A percentile compares a stretch with the other conserved stretches of the same genome.
Conservation (phyloP, 1,140 invertebrate genomes). For the Euschistus heros region DNA sequence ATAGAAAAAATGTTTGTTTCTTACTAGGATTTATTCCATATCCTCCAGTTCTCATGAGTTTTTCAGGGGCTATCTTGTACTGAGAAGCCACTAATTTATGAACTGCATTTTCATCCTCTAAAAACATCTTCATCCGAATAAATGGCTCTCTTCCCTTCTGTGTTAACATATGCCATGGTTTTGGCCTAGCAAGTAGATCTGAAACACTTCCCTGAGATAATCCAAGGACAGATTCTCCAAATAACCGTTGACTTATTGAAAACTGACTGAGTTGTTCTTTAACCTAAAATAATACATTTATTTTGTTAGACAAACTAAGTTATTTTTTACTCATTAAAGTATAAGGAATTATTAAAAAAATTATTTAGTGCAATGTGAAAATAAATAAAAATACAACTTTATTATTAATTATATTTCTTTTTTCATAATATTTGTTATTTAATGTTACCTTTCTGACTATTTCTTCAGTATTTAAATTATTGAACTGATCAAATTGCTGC, state of each 20-base stretch:
- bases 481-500: conserved; percentile 97
- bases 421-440: not conserved
- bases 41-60: conserved; percentile 86
- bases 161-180: conserved; percentile 95
- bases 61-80: conserved; percentile 94
- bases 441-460: conserved; percentile 78
- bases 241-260: conserved; percentile 95
- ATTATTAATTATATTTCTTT: not conserved
- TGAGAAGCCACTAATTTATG: conserved; percentile 93
- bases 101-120: conserved; percentile 93
- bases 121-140: conserved; percentile 96
- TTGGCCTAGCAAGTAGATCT: conserved; percentile 85
- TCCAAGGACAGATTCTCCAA: conserved; percentile 94
- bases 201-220: conserved; percentile 93
- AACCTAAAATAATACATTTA: conserved; percentile 42
- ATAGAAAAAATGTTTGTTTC: conserved; percentile 33
- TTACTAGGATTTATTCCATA: conserved; percentile 75
- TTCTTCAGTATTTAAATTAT: conserved; percentile 96
- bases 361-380: too few relatives aligned
- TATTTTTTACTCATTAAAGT: not conserved
- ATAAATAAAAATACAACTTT: not conserved
- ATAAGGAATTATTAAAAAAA: too few relatives aligned
- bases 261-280: conserved; percentile 97
- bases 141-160: conserved; percentile 89
- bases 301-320: not conserved